phyloP scores from a whole-genome alignment of 2,797 vertebrate species.

The Mionectes olivaceus region DNA sequence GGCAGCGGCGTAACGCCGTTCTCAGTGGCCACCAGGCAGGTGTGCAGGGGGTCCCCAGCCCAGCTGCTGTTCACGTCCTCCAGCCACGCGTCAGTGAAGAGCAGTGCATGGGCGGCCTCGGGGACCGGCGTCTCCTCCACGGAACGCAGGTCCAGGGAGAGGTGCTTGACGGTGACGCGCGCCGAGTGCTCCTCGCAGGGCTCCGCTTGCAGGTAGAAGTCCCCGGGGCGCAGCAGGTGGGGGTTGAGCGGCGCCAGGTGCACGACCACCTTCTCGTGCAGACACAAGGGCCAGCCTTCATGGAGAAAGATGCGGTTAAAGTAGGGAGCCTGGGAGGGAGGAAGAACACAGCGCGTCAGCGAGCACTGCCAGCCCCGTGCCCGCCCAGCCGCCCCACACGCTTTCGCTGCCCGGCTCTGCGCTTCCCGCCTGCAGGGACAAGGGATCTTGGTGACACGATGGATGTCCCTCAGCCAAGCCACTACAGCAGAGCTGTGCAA shows the following conservation, averaged over 20 bases:
- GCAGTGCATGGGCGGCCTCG: slow-evolving; percentile 77
- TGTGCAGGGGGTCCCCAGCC: slow-evolving; percentile 76
- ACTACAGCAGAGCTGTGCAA: background rate
- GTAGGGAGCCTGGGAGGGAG: slow-evolving; percentile 82
- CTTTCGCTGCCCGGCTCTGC: accelerated
- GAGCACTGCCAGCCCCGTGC: background rate
- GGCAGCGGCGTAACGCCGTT: slow-evolving; percentile 83
- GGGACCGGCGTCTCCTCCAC: slow-evolving; percentile 84
- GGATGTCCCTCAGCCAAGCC: background rate
- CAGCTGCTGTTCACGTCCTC: slow-evolving; percentile 79
- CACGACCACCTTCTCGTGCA: slow-evolving; percentile 84
- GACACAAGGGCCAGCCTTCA: slow-evolving; percentile 91
- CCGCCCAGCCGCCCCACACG: accelerated
- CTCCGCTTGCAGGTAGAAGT: slow-evolving; percentile 91
- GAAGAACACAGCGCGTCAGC: background rate
- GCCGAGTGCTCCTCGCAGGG: slow-evolving; percentile 86
- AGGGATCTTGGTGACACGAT: background rate
- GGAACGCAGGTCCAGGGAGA: slow-evolving; percentile 81
- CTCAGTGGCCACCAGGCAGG: slow-evolving; percentile 85
- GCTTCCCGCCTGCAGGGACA: accelerated
- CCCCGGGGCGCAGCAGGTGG: slow-evolving; percentile 83
- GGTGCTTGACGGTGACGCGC: slow-evolving; percentile 85
- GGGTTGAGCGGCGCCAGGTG: slow-evolving; percentile 86
- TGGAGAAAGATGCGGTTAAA: slow-evolving; percentile 84
- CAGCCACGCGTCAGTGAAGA: slow-evolving; percentile 87